These are phyloP conservation scores for Chironex yamaguchii DNA, from an alignment of 30 jellyfish, hydroid and myxozoan species.

Conservation along the genomic window DNA sequence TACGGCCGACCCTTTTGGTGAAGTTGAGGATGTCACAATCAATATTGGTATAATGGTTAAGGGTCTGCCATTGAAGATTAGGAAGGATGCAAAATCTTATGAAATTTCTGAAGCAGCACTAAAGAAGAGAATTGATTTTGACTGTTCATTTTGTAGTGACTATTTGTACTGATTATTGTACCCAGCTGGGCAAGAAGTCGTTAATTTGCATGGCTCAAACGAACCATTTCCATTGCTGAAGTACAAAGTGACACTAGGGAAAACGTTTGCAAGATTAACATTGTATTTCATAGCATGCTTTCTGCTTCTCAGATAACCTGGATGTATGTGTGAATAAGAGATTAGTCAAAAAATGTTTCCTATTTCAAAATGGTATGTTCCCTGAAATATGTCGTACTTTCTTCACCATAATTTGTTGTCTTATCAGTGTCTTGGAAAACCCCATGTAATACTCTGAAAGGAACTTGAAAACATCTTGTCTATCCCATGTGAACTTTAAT, in stretches of 20 bases:
- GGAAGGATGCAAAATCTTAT: constrained; percentile 38
- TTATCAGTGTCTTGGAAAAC: too few relatives aligned
- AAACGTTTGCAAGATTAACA: constrained; percentile 49
- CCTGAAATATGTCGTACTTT: too few relatives aligned
- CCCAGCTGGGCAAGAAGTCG: constrained; percentile 71
- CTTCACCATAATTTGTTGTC: too few relatives aligned
- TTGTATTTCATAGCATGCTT: too few relatives aligned
- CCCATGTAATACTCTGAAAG: too few relatives aligned
- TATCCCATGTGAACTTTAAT: neutral
- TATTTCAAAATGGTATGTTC: too few relatives aligned
- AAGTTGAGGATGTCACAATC: constrained; percentile 50
- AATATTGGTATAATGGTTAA: constrained; percentile 51
- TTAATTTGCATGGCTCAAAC: constrained; percentile 61
- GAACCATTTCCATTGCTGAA: constrained; percentile 50
- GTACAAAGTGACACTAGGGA: constrained; percentile 70
- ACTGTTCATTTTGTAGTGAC: constrained; percentile 51
- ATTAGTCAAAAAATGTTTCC: too few relatives aligned
- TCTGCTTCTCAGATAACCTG: too few relatives aligned
- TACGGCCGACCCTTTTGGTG: constrained; percentile 55
- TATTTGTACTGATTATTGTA: constrained; percentile 39
- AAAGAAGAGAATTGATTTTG: constrained; percentile 52
- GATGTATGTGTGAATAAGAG: too few relatives aligned
- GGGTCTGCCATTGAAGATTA: constrained; percentile 43
- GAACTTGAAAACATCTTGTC: constrained; percentile 8
- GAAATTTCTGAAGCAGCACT: constrained; percentile 56